Percentiles rank a stretch among this genome's conserved stretches.
These are phyloP conservation scores for Cinclus mexicanus DNA, from an alignment of 2,113 vertebrate species.

Conservation along the genomic window DNA sequence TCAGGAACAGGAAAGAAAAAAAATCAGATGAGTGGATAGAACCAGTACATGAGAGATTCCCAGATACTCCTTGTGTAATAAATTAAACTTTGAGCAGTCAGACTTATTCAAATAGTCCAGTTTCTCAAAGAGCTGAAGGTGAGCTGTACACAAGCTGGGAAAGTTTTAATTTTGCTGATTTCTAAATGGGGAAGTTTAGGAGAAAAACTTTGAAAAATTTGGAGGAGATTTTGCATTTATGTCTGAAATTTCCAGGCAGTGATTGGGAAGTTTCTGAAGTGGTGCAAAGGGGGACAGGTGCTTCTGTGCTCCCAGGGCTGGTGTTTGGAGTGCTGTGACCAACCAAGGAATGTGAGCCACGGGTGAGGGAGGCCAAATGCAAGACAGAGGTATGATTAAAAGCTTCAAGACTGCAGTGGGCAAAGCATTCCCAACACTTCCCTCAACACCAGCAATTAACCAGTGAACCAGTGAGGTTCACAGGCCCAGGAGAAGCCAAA, in stretches of 20 bases:
- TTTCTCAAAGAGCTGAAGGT: neutral
- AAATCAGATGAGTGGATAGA: neutral
- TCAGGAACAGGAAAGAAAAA: neutral
- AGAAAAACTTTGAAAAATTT: neutral
- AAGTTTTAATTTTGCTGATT: neutral
- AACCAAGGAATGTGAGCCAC: neutral
- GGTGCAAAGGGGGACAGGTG: neutral
- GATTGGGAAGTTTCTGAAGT: neutral
- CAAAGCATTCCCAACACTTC: neutral
- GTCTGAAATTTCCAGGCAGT: fast-evolving
- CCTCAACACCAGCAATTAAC: neutral
- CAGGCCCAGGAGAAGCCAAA: conserved; percentile 7
- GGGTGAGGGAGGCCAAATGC: neutral
- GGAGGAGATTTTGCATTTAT: neutral
- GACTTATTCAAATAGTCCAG: neutral
- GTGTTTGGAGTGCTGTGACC: neutral
- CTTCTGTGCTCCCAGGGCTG: neutral
- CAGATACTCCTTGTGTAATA: neutral
- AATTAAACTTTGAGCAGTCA: neutral
- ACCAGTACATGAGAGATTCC: neutral
- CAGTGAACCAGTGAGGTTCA: neutral
- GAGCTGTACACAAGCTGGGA: neutral
- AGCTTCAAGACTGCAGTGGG: neutral
- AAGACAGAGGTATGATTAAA: neutral
- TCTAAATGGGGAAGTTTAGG: neutral